A percentile compares a stretch with the other conserved stretches of the same genome.
Evolutionary conservation across 2,888 invertebrate species (phyloP).

Genomic region (Nomada ferruginata): DNA sequence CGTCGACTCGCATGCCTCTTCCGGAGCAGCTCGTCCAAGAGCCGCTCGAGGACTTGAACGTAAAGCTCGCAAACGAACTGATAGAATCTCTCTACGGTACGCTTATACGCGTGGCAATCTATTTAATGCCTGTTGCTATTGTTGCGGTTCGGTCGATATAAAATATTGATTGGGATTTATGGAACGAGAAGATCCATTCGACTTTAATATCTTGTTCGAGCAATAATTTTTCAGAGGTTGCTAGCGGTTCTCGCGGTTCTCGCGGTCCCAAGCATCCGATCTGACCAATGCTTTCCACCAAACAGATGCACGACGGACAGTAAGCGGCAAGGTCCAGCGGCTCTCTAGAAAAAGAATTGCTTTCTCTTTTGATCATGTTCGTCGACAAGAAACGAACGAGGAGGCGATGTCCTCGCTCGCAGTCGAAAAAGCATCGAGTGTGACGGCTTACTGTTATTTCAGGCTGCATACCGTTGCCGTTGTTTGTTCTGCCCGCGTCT

Average conservation of each 20-base stretch:
- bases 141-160: background rate
- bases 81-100: background rate
- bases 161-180: slow-evolving; percentile 35
- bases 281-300: background rate
- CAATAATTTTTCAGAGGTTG: background rate
- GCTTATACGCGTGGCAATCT: background rate
- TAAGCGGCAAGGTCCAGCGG: background rate
- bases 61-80: background rate
- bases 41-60: background rate
- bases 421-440: slow-evolving; percentile 80
- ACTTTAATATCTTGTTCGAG: no score
- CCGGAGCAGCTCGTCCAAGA: background rate
- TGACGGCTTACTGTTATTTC: slow-evolving; percentile 83
- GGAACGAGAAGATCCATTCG: background rate
- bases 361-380: background rate
- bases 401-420: slow-evolving; percentile 52
- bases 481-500: slow-evolving; percentile 72
- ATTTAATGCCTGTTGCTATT: background rate
- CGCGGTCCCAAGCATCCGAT: slow-evolving; percentile 18
- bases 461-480: slow-evolving; percentile 73
- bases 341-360: slow-evolving; percentile 42
- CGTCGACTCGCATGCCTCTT: background rate
- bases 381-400: slow-evolving; percentile 32
- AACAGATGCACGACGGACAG: slow-evolving; percentile 6
- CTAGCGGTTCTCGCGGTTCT: background rate